A percentile compares a stretch with the other conserved stretches of the same genome.
phyloP scores from a whole-genome alignment of 2,888 invertebrate species.

The Sphecodes monilicornis region DNA sequence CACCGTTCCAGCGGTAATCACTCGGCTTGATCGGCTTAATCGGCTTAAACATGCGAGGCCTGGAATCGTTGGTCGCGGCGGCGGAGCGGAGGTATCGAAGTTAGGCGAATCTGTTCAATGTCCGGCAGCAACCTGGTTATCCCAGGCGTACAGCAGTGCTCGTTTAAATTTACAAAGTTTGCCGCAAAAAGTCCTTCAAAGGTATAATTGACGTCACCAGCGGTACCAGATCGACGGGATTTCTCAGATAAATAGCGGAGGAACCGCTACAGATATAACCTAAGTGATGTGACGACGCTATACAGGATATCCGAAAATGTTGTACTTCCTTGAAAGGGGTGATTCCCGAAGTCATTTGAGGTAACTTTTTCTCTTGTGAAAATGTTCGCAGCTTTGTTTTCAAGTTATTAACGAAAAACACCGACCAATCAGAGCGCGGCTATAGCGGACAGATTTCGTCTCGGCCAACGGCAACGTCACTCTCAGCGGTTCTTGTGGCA shows the following conservation, averaged over 20 bases:
- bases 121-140: not conserved
- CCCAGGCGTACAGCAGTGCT: not conserved
- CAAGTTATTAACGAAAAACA: no score
- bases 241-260: not conserved
- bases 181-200: not conserved
- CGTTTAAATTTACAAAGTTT: not conserved
- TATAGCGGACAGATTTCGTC: no score
- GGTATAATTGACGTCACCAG: not conserved
- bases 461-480: no score
- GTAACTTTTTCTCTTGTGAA: no score
- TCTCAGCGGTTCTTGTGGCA: no score
- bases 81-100: constrained; percentile 13
- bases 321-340: no score
- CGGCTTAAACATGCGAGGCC: constrained; percentile 29
- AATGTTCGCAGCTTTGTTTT: no score
- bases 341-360: no score
- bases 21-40: constrained; percentile 46
- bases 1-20: constrained; percentile 44
- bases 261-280: not conserved
- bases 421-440: no score
- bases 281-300: not conserved
- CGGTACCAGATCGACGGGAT: not conserved
- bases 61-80: constrained; percentile 38
- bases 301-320: no score
- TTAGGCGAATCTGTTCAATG: constrained; percentile 2